Percentiles rank a stretch among this genome's conserved stretches.
These are phyloP conservation scores for Gopherus flavomarginatus DNA, from an alignment of 2,113 vertebrate species.

Conservation along the genomic window DNA sequence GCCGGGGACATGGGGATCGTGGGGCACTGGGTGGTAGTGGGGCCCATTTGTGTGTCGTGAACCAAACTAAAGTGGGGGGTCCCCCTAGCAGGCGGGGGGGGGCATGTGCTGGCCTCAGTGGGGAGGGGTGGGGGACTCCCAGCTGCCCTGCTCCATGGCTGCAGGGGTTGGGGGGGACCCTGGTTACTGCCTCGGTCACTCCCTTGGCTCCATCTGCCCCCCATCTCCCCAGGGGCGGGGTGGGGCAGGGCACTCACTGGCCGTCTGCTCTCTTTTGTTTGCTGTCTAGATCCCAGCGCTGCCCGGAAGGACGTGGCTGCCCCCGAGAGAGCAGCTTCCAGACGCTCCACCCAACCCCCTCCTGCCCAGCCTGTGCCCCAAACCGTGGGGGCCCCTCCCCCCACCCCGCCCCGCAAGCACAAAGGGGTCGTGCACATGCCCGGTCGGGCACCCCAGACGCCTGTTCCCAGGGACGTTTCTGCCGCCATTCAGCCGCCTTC, in stretches of 20 bases:
- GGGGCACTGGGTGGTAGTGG: too few species aligned
- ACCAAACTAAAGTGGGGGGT: too few species aligned
- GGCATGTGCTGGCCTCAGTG: neutral
- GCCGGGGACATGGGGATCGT: rapidly evolving
- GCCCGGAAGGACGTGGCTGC: conserved; percentile 77
- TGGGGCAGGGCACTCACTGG: neutral
- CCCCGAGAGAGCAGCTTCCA: conserved; percentile 50
- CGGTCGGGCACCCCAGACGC: rapidly evolving
- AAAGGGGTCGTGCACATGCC: conserved; percentile 49
- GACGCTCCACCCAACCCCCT: conserved; percentile 10
- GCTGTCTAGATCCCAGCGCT: conserved; percentile 78
- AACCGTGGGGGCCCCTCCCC: neutral
- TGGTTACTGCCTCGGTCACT: too few species aligned
- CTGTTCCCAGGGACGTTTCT: rapidly evolving
- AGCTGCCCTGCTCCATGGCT: neutral
- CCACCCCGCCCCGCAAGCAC: conserved; percentile 68
- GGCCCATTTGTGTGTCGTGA: neutral
- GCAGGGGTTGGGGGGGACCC: too few species aligned
- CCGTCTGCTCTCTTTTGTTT: neutral
- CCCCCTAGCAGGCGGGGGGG: neutral
- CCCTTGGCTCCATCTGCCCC: neutral
- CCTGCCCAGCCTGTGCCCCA: conserved; percentile 17
- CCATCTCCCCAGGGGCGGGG: too few species aligned
- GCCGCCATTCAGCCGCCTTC: neutral
- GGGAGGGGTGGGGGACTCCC: neutral